Percentiles rank a stretch among this genome's conserved stretches.
Evolutionary conservation across 1,140 invertebrate genomes (phyloP).

Genomic region (silkworm (Bombyx mori)): DNA sequence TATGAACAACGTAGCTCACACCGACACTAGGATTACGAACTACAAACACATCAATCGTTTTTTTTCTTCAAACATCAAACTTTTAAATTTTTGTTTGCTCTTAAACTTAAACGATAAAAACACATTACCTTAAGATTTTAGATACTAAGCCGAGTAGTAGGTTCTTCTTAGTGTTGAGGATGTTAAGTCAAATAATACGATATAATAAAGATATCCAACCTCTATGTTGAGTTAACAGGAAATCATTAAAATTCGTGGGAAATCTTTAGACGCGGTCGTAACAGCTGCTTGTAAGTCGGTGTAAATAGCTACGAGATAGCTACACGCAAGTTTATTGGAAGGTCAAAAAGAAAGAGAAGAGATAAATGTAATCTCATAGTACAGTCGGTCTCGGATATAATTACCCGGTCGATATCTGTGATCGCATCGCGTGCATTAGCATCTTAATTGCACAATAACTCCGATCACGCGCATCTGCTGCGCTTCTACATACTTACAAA

Average conservation of each 20-base stretch:
- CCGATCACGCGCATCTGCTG: conserved; percentile 20
- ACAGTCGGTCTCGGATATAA: conserved; percentile 58
- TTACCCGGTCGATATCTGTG: conserved; percentile 63
- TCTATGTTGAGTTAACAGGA: conserved; percentile 56
- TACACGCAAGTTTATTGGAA: conserved; percentile 7
- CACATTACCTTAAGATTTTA: conserved; percentile 39
- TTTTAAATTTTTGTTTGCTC: too few species aligned
- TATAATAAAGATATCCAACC: conserved; percentile 52
- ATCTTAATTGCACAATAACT: conserved; percentile 63
- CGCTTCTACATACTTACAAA: conserved; percentile 20
- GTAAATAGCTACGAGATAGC: too few species aligned
- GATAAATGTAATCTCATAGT: conserved; percentile 52
- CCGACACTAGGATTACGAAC: conserved; percentile 9
- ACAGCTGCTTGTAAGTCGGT: conserved; percentile 23
- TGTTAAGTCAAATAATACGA: conserved; percentile 43
- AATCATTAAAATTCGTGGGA: conserved; percentile 65
- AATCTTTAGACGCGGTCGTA: conserved; percentile 33
- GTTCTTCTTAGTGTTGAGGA: conserved; percentile 24
- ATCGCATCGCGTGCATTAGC: conserved; percentile 52
- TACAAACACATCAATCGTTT: too few species aligned
- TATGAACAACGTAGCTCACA: conserved; percentile 43
- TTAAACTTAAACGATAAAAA: conserved; percentile 23
- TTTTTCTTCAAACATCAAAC: too few species aligned
- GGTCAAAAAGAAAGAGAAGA: conserved; percentile 34
- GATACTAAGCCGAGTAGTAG: conserved; percentile 34